phyloP scores from a whole-genome alignment of 1,140 invertebrate species.

The Dreissena rostriformis region DNA sequence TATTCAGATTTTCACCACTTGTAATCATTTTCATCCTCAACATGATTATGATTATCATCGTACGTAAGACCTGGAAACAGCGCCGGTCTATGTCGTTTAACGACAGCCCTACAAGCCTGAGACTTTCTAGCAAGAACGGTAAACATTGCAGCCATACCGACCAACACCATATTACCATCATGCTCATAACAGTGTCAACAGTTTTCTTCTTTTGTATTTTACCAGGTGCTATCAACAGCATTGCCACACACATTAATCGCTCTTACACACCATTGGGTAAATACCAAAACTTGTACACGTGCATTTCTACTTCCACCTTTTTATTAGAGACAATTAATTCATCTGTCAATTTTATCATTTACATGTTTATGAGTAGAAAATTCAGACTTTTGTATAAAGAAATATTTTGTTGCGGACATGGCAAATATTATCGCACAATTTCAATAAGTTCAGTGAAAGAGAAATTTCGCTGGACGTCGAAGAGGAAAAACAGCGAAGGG shows the following conservation, averaged over 20 bases:
- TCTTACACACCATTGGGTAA: constrained; percentile 66
- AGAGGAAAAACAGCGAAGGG: background rate
- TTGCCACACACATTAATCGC: constrained; percentile 58
- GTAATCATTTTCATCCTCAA: constrained; percentile 68
- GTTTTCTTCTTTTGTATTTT: constrained; percentile 73
- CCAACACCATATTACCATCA: constrained; percentile 72
- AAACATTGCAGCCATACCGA: constrained; percentile 58
- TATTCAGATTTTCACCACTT: constrained; percentile 71
- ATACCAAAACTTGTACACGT: constrained; percentile 64
- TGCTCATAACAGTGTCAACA: constrained; percentile 72
- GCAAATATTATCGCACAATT: constrained; percentile 38
- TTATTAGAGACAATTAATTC: constrained; percentile 75
- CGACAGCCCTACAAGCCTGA: background rate
- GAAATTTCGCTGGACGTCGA: constrained; percentile 33
- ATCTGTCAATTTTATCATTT: constrained; percentile 76
- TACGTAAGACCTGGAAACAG: constrained; percentile 63
- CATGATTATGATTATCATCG: constrained; percentile 64
- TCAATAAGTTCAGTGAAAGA: constrained; percentile 39
- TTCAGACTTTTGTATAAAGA: constrained; percentile 71
- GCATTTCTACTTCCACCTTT: constrained; percentile 67
- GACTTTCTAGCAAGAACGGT: constrained; percentile 35
- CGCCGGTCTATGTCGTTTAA: constrained; percentile 53
- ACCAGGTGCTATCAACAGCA: constrained; percentile 73
- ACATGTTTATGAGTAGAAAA: constrained; percentile 74
- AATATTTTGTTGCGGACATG: constrained; percentile 69